phyloP scores from a whole-genome alignment of 2,888 invertebrate species.

The Cryptocephalus moraei region DNA sequence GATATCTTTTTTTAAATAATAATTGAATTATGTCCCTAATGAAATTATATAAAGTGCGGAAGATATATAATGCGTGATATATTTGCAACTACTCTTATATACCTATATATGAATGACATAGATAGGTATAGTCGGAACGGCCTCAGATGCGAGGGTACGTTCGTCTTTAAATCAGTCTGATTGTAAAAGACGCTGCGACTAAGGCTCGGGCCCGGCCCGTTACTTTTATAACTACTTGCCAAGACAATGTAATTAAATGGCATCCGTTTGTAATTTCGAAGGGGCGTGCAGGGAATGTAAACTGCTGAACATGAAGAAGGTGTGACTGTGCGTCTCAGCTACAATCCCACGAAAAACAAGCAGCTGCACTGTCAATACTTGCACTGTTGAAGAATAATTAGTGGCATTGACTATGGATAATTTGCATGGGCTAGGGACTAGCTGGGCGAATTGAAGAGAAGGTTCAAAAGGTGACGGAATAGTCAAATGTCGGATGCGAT shows the following conservation, averaged over 20 bases:
- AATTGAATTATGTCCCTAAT: too few relatives aligned
- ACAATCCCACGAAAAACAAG: slow-evolving; percentile 37
- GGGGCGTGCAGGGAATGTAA: slow-evolving; percentile 38
- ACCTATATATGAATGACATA: too few relatives aligned
- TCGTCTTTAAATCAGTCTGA: slow-evolving; percentile 31
- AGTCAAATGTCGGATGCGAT: background rate
- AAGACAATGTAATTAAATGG: slow-evolving; percentile 42
- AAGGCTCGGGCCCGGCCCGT: slow-evolving; percentile 28
- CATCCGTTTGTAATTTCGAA: slow-evolving; percentile 40
- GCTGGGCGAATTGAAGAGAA: background rate
- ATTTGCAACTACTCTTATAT: too few relatives aligned
- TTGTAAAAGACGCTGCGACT: slow-evolving; percentile 21
- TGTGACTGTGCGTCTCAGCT: slow-evolving; percentile 35
- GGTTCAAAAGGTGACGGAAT: background rate
- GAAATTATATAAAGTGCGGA: too few relatives aligned
- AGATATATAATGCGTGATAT: too few relatives aligned
- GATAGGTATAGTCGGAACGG: slow-evolving; percentile 1
- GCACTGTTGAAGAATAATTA: slow-evolving; percentile 34
- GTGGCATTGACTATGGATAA: slow-evolving; percentile 26
- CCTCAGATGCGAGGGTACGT: slow-evolving; percentile 16
- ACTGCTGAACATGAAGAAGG: slow-evolving; percentile 39
- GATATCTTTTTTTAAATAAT: too few relatives aligned
- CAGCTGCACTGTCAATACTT: slow-evolving; percentile 36
- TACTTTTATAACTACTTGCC: slow-evolving; percentile 40
- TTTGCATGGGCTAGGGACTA: slow-evolving; percentile 23